Evolutionary conservation across 2,888 invertebrate genomes (phyloP).

Genomic region (Himalopsyche anomala): DNA sequence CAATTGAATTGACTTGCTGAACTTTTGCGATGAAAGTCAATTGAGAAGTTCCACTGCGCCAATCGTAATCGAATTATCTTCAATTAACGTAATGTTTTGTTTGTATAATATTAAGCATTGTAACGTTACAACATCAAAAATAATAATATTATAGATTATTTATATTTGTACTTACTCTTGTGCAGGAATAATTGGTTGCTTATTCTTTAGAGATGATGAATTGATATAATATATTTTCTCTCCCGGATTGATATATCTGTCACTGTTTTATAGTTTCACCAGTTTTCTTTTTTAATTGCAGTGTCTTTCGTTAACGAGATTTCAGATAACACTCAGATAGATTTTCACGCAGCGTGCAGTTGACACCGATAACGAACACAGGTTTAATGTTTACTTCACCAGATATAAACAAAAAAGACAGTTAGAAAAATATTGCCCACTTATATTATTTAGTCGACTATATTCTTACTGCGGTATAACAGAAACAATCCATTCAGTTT

Average conservation of each 20-base stretch:
- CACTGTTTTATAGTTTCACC: slow-evolving; percentile 2
- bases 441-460: neutral
- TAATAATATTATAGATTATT: neutral
- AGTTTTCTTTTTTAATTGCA: neutral
- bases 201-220: neutral
- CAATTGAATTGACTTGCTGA: neutral
- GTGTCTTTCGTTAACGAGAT: neutral
- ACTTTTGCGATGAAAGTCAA: neutral
- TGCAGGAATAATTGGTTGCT: neutral
- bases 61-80: slow-evolving; percentile 13
- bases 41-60: neutral
- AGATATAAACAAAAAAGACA: slow-evolving; percentile 1
- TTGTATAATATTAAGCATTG: neutral
- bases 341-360: slow-evolving; percentile 44
- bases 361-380: slow-evolving; percentile 45
- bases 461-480: neutral
- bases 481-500: neutral
- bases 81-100: neutral
- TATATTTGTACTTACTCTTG: slow-evolving; percentile 4
- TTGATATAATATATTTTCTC: neutral
- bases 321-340: neutral
- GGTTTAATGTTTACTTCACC: slow-evolving; percentile 53
- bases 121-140: neutral
- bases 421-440: neutral
- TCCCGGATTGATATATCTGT: neutral